Evolutionary conservation across 2,888 invertebrate species (phyloP).

Genomic region (Perdita meconis): DNA sequence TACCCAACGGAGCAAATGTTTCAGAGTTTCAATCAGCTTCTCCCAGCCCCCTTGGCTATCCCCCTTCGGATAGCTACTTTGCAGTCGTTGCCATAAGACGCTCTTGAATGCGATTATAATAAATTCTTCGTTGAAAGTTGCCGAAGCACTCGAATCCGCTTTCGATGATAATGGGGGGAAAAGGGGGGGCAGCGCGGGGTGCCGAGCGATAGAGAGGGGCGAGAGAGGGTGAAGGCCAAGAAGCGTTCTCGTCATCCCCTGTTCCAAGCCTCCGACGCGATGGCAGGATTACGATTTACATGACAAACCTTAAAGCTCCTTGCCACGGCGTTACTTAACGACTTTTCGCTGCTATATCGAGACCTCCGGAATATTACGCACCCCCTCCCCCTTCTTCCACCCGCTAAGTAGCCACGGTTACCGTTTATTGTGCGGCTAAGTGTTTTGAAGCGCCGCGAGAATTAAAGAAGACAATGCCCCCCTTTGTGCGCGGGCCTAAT

Average conservation of each 20-base stretch:
- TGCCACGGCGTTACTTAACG: constrained; percentile 8
- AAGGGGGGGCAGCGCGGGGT: too few species aligned
- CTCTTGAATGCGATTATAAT: constrained; percentile 72
- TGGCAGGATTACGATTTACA: constrained; percentile 50
- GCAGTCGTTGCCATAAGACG: constrained; percentile 67
- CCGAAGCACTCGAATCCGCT: constrained; percentile 67
- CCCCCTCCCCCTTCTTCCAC: neutral
- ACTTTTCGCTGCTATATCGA: neutral
- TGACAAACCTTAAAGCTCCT: constrained; percentile 38
- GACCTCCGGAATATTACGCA: constrained; percentile 5
- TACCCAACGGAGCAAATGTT: constrained; percentile 63
- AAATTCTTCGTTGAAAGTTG: constrained; percentile 74
- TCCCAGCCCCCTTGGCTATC: neutral
- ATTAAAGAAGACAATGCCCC: constrained; percentile 7
- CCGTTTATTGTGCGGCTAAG: neutral
- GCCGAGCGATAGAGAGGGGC: constrained; percentile 2
- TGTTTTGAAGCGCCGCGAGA: neutral
- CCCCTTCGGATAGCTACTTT: constrained; percentile 58
- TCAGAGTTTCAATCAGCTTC: constrained; percentile 69
- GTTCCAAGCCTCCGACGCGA: constrained; percentile 19
- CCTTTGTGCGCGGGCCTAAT: neutral
- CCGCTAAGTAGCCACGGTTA: neutral
- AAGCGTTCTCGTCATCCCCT: neutral
- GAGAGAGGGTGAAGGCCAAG: neutral
- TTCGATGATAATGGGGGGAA: constrained; percentile 67